phyloP scores from a whole-genome alignment of 92 coral and sea anemone species.

The Meandrina meandrites region DNA sequence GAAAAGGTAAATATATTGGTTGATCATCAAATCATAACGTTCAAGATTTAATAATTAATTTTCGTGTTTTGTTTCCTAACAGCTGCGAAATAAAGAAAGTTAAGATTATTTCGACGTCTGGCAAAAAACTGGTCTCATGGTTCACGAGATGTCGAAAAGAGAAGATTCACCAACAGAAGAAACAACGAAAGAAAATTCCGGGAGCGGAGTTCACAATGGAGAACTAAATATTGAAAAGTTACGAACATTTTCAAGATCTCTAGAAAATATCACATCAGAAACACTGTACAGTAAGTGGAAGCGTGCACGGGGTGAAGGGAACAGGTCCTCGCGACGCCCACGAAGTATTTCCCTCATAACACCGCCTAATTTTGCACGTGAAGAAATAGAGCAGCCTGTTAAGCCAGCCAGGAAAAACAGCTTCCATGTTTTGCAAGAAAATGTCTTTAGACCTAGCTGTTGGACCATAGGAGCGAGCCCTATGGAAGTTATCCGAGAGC shows the following conservation, averaged over 20 bases:
- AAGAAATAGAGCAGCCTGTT: conserved; percentile 23
- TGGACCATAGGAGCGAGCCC: conserved; percentile 50
- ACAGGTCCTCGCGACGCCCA: conserved; percentile 11
- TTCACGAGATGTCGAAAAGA: conserved; percentile 23
- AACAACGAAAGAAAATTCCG: neutral
- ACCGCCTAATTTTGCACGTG: conserved; percentile 26
- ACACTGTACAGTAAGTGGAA: conserved; percentile 86
- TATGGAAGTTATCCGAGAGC: conserved; percentile 32
- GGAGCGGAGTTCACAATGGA: neutral
- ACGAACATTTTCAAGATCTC: conserved; percentile 66
- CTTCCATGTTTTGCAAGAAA: conserved; percentile 51
- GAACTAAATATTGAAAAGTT: neutral
- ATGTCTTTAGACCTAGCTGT: conserved; percentile 58
- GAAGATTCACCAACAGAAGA: neutral
- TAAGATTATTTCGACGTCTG: neutral
- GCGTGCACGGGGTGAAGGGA: conserved; percentile 50
- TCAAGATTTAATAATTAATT: neutral
- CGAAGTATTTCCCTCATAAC: conserved; percentile 51
- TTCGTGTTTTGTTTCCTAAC: conserved; percentile 1
- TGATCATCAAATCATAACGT: neutral
- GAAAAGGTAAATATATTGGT: neutral
- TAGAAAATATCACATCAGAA: conserved; percentile 75
- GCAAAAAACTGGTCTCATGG: neutral
- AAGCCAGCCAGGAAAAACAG: conserved; percentile 41
- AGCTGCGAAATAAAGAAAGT: neutral